phyloP scores from a whole-genome alignment of 2,113 vertebrate genomes.

The Percina caprodes region DNA sequence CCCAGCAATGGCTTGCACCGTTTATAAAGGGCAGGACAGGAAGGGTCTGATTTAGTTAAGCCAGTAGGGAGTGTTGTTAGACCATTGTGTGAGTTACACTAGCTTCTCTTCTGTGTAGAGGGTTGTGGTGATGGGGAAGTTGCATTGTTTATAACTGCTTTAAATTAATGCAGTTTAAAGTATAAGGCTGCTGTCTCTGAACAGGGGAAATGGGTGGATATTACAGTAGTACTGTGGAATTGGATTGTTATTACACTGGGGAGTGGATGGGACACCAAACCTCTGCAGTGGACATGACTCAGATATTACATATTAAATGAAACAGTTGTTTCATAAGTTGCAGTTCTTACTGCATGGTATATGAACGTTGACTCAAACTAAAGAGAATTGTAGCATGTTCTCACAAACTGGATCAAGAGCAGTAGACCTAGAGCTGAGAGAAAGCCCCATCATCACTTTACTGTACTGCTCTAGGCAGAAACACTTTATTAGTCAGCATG shows the following conservation, averaged over 20 bases:
- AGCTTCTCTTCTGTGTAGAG: background rate
- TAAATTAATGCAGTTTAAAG: background rate
- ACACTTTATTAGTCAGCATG: background rate
- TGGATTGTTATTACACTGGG: background rate
- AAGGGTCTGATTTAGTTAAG: slow-evolving; percentile 38
- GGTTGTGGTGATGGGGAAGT: background rate
- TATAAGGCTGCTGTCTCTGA: background rate
- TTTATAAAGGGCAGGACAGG: slow-evolving; percentile 48
- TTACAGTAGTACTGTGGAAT: background rate
- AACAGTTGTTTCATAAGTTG: background rate
- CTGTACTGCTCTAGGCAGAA: background rate
- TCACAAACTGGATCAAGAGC: background rate
- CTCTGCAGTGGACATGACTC: background rate
- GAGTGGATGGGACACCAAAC: background rate
- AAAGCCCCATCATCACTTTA: background rate
- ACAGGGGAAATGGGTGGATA: background rate
- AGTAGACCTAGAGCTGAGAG: background rate
- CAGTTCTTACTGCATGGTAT: background rate
- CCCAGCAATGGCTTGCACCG: slow-evolving; percentile 59
- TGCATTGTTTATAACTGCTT: background rate
- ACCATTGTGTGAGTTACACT: slow-evolving; percentile 1
- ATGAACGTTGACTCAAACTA: background rate
- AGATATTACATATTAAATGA: background rate
- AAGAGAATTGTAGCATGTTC: background rate
- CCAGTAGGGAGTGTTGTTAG: slow-evolving; percentile 10